Evolutionary conservation across 2,113 vertebrate species (phyloP).

Genomic region (Cricetomys ansorgei): DNA sequence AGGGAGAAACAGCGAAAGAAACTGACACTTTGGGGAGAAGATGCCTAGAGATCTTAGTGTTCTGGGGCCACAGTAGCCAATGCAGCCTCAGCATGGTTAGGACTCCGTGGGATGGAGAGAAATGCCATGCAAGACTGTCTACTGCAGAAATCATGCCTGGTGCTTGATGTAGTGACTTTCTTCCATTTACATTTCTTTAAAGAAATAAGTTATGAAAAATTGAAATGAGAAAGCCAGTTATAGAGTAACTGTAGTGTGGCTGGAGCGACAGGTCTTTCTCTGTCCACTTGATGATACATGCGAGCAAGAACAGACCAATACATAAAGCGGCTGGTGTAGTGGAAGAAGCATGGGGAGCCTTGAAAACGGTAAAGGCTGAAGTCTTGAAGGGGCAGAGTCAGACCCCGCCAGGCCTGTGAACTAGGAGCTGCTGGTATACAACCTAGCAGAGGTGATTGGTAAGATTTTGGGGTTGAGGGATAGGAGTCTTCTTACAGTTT

Average conservation of each 20-base stretch:
- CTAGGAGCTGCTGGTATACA: rapidly evolving
- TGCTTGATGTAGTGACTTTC: not conserved
- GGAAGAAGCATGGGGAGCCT: not conserved
- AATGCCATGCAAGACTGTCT: not conserved
- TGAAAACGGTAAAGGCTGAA: not conserved
- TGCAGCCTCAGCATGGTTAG: rapidly evolving
- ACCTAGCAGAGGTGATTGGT: not conserved
- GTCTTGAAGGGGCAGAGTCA: not conserved
- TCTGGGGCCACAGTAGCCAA: not conserved
- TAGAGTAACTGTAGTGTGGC: not conserved
- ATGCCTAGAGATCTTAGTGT: not conserved
- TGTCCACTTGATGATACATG: not conserved
- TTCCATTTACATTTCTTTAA: not conserved
- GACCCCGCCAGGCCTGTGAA: not conserved
- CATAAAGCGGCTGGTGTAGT: rapidly evolving
- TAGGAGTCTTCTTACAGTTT: not conserved
- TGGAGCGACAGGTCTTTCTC: not conserved
- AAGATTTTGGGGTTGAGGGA: not conserved
- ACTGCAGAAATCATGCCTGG: not conserved
- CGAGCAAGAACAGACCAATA: not conserved
- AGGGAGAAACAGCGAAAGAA: not conserved
- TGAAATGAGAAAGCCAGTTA: not conserved
- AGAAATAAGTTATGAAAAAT: not conserved
- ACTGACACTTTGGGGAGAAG: not conserved
- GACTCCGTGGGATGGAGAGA: too few species aligned